phyloP scores from a whole-genome alignment of 2,888 invertebrate species.

The Liodrosophila aerea region DNA sequence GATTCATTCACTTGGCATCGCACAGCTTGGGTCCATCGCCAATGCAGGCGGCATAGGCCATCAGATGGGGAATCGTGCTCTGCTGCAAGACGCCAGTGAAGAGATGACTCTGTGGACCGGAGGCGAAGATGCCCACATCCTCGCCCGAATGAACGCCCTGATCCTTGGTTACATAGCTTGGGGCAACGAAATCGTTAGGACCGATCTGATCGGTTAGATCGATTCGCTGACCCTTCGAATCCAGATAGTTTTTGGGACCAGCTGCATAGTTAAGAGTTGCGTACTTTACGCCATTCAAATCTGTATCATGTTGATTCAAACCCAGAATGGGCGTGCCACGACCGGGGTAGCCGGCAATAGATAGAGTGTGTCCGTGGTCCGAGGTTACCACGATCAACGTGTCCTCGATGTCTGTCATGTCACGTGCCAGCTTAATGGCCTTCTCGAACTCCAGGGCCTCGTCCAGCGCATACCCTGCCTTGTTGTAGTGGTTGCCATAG shows the following conservation, averaged over 20 bases:
- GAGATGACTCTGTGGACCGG: slow-evolving; percentile 90
- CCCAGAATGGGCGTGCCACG: slow-evolving; percentile 84
- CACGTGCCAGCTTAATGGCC: slow-evolving; percentile 86
- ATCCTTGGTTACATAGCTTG: slow-evolving; percentile 63
- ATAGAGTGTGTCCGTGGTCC: slow-evolving; percentile 90
- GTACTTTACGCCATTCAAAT: slow-evolving; percentile 83
- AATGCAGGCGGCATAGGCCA: slow-evolving; percentile 88
- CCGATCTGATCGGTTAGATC: slow-evolving; percentile 57
- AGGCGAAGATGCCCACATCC: slow-evolving; percentile 90
- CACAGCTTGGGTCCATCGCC: slow-evolving; percentile 84
- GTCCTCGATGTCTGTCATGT: slow-evolving; percentile 86
- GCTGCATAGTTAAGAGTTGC: slow-evolving; percentile 89
- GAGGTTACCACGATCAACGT: slow-evolving; percentile 91
- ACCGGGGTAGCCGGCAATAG: slow-evolving; percentile 88
- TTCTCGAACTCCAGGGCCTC: slow-evolving; percentile 90
- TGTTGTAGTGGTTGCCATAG: slow-evolving; percentile 88
- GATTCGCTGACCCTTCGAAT: slow-evolving; percentile 60
- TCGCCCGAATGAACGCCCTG: slow-evolving; percentile 90
- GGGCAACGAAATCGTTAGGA: slow-evolving; percentile 41
- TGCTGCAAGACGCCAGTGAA: slow-evolving; percentile 91
- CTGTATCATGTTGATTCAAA: slow-evolving; percentile 67
- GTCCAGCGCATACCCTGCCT: slow-evolving; percentile 87
- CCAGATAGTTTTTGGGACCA: slow-evolving; percentile 83
- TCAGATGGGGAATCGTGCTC: slow-evolving; percentile 89
- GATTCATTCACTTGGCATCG: slow-evolving; percentile 20